phyloP scores from a whole-genome alignment of 2,797 vertebrate species.

The Melanotaenia maccullochi region DNA sequence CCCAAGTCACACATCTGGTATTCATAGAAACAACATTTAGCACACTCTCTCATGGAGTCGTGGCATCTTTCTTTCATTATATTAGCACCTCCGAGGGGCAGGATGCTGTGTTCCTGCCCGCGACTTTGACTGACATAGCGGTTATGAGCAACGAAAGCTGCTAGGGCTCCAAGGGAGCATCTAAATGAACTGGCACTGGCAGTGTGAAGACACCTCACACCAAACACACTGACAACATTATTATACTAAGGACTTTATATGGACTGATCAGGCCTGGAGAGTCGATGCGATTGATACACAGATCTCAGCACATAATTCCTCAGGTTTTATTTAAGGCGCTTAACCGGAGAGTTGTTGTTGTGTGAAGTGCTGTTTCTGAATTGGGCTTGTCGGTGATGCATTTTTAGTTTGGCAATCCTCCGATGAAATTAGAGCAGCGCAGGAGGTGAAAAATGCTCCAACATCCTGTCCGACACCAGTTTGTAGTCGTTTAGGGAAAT shows the following conservation, averaged over 20 bases:
- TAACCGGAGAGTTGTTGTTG: slow-evolving; percentile 44
- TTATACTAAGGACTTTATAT: slow-evolving; percentile 76
- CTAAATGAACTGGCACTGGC: slow-evolving; percentile 79
- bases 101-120: slow-evolving; percentile 51
- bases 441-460: slow-evolving; percentile 26
- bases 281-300: slow-evolving; percentile 67
- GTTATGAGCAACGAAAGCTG: slow-evolving; percentile 81
- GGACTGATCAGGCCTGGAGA: slow-evolving; percentile 65
- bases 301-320: slow-evolving; percentile 50
- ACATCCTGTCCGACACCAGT: slow-evolving; percentile 36
- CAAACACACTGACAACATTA: slow-evolving; percentile 75
- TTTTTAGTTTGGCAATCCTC: slow-evolving; percentile 21
- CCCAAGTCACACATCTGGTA: slow-evolving; percentile 67
- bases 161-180: slow-evolving; percentile 67
- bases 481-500: slow-evolving; percentile 42
- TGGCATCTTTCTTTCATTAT: slow-evolving; percentile 60
- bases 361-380: slow-evolving; percentile 22
- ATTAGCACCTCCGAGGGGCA: slow-evolving; percentile 68
- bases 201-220: slow-evolving; percentile 70
- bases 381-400: slow-evolving; percentile 14
- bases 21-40: slow-evolving; percentile 69
- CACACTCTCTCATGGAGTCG: slow-evolving; percentile 34
- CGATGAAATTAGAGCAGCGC: slow-evolving; percentile 36
- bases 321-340: slow-evolving; percentile 55
- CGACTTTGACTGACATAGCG: slow-evolving; percentile 75